Base-by-base conservation (phyloP, 2,888 invertebrate genomes). In the Bhutanitis thaidina region DNA sequence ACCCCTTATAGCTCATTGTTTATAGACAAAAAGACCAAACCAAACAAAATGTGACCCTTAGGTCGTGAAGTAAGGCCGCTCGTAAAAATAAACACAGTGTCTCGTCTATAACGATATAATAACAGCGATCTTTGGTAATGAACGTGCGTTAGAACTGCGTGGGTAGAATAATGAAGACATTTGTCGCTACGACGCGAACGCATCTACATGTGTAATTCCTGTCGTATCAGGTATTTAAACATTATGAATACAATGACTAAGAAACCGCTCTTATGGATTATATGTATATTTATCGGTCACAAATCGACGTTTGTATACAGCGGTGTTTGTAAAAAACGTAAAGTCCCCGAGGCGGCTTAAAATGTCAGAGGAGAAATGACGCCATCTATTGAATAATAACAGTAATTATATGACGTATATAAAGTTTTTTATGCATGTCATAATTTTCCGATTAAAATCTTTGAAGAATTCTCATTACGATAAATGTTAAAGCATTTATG, bases 91-190 rank as follows among this genome's bases (percentile, higher is more conserved):
- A 44, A 56, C 41, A 50, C 47, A 58, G 36, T 54, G 54, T 53
- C 58, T 37, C 43, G 32, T 62, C 61, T 62, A 44, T 49, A 20
- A 47, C 20, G 43, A 52, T 57, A 51, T 55, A 53, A 56, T 55
- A 57, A 49, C 53, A 53, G 32, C 55, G 45, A 41, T 52, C 46
- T 52, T 52, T 52, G 51, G 51, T 52, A 46, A 46, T 59, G 64
- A 62, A 56, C 61, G 53, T 36, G 51, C 32, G 36, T 46, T 46
- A 46, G 41, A 41, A 51, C 10, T 59, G 74, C 75, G 82, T 82
- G 76, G 82, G 81, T 56, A 63, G 82, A 73, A 80, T 81, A 81
- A 82, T 81, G 69, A 82, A 82, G 80, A 80, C 76, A 77, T 80
- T 80, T 77, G 77, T 78, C 76, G 72, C 68, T 44, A 35, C 46